Evolutionary conservation across 2,113 vertebrate genomes (phyloP).

Genomic region (Setophaga coronata): DNA sequence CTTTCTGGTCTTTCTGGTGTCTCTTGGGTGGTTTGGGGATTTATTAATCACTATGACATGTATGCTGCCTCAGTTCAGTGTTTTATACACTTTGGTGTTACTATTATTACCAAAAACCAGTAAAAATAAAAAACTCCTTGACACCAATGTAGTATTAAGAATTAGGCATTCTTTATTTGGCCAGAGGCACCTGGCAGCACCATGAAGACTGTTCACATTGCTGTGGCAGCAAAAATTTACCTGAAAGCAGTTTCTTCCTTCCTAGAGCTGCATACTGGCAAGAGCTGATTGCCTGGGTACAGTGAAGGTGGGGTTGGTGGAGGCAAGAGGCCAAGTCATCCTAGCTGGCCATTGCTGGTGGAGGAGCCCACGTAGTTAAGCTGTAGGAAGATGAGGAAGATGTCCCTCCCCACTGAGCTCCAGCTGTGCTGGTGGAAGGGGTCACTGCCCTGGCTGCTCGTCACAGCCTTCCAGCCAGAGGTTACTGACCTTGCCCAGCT

Average conservation of each 20-base stretch:
- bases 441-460: not conserved
- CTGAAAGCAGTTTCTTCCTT: not conserved
- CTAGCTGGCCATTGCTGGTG: accelerated
- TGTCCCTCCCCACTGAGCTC: not conserved
- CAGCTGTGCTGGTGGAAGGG: not conserved
- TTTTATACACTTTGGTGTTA: not conserved
- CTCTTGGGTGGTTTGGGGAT: not conserved
- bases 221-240: not conserved
- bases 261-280: accelerated
- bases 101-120: not conserved
- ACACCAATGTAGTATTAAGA: not conserved
- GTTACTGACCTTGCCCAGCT: not conserved
- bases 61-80: not conserved
- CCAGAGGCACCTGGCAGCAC: not conserved
- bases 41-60: not conserved
- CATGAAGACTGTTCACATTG: not conserved
- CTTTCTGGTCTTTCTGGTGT: not conserved
- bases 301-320: not conserved
- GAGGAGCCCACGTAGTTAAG: not conserved
- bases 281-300: not conserved
- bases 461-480: not conserved
- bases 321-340: not conserved
- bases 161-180: not conserved
- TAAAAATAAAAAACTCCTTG: not conserved
- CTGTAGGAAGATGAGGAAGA: not conserved